Conservation (phyloP, 1,140 invertebrate genomes). For the Megathymus violae region DNA sequence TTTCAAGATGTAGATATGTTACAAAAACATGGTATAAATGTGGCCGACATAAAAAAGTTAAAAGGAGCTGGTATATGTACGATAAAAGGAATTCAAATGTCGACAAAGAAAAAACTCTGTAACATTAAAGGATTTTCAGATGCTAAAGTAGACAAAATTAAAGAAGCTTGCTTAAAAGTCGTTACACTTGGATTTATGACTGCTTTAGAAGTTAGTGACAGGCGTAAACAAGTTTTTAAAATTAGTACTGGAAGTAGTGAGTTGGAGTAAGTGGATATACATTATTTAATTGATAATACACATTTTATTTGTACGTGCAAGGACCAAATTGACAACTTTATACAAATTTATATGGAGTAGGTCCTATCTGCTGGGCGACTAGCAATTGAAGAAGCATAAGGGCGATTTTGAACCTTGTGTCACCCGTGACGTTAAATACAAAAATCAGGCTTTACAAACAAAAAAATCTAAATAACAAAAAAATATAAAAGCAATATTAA, state of each 20-base stretch:
- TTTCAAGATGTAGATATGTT: constrained; percentile 85
- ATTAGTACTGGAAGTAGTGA: constrained; percentile 90
- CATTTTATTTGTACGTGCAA: no score
- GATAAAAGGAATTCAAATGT: constrained; percentile 92
- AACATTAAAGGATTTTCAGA: constrained; percentile 92
- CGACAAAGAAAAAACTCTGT: constrained; percentile 89
- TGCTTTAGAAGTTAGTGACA: constrained; percentile 89
- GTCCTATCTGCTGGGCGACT: no score
- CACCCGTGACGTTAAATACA: no score
- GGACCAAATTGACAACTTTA: no score
- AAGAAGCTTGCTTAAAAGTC: constrained; percentile 88
- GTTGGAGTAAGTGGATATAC: constrained; percentile 88
- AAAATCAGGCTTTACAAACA: no score
- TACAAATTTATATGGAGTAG: no score
- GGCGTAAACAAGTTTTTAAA: constrained; percentile 89
- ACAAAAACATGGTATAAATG: constrained; percentile 82
- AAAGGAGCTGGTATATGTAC: constrained; percentile 92
- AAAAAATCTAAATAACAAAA: no score
- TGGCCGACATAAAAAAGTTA: constrained; percentile 90
- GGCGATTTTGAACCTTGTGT: no score
- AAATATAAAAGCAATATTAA: no score
- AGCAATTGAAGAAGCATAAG: no score
- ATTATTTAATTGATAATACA: no score
- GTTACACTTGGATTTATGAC: constrained; percentile 87
- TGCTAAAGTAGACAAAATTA: constrained; percentile 93